These are phyloP conservation scores for Gulo gulo DNA, from an alignment of 2,113 vertebrate species.

Conservation along the genomic window DNA sequence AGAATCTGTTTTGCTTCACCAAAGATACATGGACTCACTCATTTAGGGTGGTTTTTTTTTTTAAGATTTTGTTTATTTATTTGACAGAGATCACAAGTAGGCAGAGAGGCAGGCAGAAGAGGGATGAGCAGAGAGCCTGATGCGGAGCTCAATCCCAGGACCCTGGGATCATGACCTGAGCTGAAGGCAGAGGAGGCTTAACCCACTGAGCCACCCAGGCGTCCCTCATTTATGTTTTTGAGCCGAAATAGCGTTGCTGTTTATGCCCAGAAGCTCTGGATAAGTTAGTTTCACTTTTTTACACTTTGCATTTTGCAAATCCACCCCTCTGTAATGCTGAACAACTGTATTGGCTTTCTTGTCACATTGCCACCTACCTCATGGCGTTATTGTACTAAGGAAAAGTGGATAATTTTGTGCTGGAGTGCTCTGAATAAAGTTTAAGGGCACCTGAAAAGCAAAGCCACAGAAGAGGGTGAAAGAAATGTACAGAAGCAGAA, in stretches of 20 bases:
- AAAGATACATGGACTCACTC: neutral
- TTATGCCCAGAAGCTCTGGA: neutral
- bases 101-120: too few relatives aligned
- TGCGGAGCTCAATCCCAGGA: too few relatives aligned
- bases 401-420: neutral
- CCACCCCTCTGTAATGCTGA: neutral
- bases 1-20: neutral
- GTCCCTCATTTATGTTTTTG: neutral
- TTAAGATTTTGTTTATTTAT: too few relatives aligned
- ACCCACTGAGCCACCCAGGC: too few relatives aligned
- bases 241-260: neutral
- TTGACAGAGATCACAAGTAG: too few relatives aligned
- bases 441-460: neutral
- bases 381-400: neutral
- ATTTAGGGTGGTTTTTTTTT: too few relatives aligned
- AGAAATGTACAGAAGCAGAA: neutral
- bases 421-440: neutral
- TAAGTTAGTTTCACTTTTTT: neutral
- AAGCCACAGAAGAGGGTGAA: neutral
- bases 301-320: neutral
- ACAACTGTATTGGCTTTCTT: neutral
- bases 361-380: neutral
- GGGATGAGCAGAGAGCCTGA: too few relatives aligned
- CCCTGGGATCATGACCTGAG: too few relatives aligned
- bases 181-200: too few relatives aligned